Evolutionary conservation across 2,888 invertebrate genomes (phyloP).

Genomic region (Phengaris arion): DNA sequence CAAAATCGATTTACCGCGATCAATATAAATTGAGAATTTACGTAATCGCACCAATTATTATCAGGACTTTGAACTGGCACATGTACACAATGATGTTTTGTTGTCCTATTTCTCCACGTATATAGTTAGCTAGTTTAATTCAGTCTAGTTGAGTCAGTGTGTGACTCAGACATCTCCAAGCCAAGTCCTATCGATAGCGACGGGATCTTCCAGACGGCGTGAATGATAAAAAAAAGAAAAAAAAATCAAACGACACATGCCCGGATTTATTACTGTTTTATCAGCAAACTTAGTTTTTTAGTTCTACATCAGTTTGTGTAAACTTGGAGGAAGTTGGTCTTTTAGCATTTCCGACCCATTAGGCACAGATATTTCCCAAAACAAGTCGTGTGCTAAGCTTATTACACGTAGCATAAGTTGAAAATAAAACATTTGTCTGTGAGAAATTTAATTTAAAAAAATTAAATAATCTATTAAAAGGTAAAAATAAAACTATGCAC

Average conservation of each 20-base stretch:
- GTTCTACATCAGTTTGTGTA: neutral
- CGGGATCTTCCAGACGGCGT: slow-evolving; percentile 43
- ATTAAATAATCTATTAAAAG: too few species aligned
- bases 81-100: slow-evolving; percentile 23
- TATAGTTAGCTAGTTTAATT: slow-evolving; percentile 47
- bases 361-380: too few species aligned
- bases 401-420: too few species aligned
- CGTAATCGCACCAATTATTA: neutral
- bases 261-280: slow-evolving; percentile 37
- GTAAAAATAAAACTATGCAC: too few species aligned
- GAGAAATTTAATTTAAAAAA: too few species aligned
- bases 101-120: slow-evolving; percentile 35
- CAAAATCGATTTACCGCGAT: neutral
- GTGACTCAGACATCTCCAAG: slow-evolving; percentile 43
- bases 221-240: slow-evolving; percentile 44
- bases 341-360: too few species aligned
- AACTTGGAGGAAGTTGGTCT: neutral
- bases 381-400: too few species aligned
- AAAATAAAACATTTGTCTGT: too few species aligned
- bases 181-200: slow-evolving; percentile 38
- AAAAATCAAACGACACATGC: slow-evolving; percentile 41
- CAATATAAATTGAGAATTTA: slow-evolving; percentile 4
- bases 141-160: slow-evolving; percentile 48
- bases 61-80: slow-evolving; percentile 17
- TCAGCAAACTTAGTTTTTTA: slow-evolving; percentile 28